These are phyloP conservation scores for Pogonomyrmex californicus DNA, from an alignment of 1,140 invertebrate genomes.

Conservation along the genomic window DNA sequence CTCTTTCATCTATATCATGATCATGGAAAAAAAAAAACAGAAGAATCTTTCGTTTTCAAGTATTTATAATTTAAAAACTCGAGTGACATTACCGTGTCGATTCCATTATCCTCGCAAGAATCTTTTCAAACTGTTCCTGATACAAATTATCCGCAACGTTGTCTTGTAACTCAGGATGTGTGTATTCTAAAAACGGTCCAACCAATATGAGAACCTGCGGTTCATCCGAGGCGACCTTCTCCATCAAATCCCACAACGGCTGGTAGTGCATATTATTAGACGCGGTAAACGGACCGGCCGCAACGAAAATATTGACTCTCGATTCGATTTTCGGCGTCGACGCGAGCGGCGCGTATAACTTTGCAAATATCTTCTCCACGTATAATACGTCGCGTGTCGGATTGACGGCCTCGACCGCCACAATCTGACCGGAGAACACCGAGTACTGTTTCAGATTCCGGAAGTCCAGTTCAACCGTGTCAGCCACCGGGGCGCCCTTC, in stretches of 20 bases:
- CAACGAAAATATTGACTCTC: conserved; percentile 91
- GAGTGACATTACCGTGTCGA: conserved; percentile 59
- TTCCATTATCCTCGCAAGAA: conserved; percentile 89
- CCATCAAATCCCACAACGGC: conserved; percentile 92
- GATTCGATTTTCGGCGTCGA: conserved; percentile 77
- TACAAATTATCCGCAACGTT: conserved; percentile 88
- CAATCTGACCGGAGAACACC: conserved; percentile 95
- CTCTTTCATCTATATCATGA: not conserved
- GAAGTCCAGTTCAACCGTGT: conserved; percentile 88
- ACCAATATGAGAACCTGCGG: conserved; percentile 94
- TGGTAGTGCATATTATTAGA: conserved; percentile 93
- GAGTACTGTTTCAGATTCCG: conserved; percentile 90
- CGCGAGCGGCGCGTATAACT: conserved; percentile 80
- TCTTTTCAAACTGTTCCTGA: conserved; percentile 91
- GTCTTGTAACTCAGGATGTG: conserved; percentile 89
- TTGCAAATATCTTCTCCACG: conserved; percentile 89
- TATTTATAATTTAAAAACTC: not conserved
- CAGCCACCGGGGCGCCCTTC: conserved; percentile 75
- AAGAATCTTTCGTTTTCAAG: not conserved
- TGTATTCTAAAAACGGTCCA: conserved; percentile 94
- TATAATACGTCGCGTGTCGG: conserved; percentile 90
- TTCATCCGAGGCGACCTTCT: conserved; percentile 89
- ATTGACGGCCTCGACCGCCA: conserved; percentile 92
- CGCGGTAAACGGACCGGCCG: conserved; percentile 94
- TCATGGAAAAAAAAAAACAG: not conserved